Conservation (phyloP, 2,113 vertebrate species). For the Phocoena sinus region DNA sequence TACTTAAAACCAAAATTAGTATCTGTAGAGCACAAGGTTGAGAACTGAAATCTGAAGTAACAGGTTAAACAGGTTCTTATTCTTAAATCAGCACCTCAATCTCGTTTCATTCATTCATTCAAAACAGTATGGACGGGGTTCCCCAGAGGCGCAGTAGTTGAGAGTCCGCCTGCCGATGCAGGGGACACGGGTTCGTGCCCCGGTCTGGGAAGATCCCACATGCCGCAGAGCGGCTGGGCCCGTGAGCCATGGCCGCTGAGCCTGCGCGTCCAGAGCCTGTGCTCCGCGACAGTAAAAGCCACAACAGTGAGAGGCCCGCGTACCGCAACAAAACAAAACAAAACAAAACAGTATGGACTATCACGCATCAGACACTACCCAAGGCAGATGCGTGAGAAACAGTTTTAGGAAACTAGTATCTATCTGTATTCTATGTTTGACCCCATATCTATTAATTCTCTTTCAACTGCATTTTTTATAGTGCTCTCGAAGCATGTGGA, state of each 20-base stretch:
- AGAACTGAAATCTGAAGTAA: not conserved
- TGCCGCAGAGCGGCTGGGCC: too few relatives aligned
- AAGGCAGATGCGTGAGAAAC: not conserved
- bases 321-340: too few relatives aligned
- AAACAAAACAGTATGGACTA: not conserved
- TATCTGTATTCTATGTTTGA: not conserved
- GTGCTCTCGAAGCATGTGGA: not conserved
- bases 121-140: not conserved
- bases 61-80: not conserved
- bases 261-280: too few relatives aligned
- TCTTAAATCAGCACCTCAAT: not conserved
- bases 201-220: too few relatives aligned
- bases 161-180: too few relatives aligned
- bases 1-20: not conserved
- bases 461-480: not conserved
- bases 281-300: too few relatives aligned
- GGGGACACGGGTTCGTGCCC: too few relatives aligned
- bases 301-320: too few relatives aligned
- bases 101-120: not conserved
- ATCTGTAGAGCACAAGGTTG: not conserved
- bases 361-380: not conserved
- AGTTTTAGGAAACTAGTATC: not conserved
- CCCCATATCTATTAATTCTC: not conserved
- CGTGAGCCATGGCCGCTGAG: too few relatives aligned
- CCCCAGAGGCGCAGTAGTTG: too few relatives aligned